phyloP scores from a whole-genome alignment of 64 coral and sea anemone species.

The Anthopleura sola region DNA sequence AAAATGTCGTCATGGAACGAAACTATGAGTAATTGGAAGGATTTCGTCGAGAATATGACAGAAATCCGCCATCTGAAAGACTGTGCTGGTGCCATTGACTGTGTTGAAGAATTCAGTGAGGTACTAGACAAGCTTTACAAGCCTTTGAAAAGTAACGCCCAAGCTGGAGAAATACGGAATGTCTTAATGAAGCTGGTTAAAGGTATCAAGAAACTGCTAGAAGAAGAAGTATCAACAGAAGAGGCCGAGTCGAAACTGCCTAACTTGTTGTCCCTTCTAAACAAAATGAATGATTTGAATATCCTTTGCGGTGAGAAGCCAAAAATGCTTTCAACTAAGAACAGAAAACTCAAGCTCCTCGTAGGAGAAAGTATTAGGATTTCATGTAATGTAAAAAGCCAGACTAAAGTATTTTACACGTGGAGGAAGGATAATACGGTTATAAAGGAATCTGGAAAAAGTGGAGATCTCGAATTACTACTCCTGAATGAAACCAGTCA shows the following conservation, averaged over 20 bases:
- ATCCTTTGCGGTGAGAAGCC: conserved; percentile 29
- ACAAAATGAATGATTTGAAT: not conserved
- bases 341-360: not conserved
- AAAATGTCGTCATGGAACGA: conserved; percentile 25
- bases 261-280: not conserved
- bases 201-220: not conserved
- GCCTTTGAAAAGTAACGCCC: not conserved
- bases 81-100: conserved; percentile 31
- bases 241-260: conserved; percentile 9
- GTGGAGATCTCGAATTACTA: conserved; percentile 9
- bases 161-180: not conserved
- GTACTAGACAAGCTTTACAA: conserved; percentile 15
- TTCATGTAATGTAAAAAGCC: conserved; percentile 12
- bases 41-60: conserved; percentile 26
- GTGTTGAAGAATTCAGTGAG: conserved; percentile 21
- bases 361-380: conserved; percentile 12
- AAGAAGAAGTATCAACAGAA: not conserved
- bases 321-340: not conserved
- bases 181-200: not conserved
- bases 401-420: not conserved
- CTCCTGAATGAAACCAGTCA: not conserved
- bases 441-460: not conserved
- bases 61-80: not conserved
- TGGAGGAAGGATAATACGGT: conserved; percentile 35
- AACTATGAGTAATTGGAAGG: conserved; percentile 22